A percentile compares a stretch with the other conserved stretches of the same genome.
Evolutionary conservation across 2,113 vertebrate genomes (phyloP).

Genomic region (Aspiorhynchus laticeps): DNA sequence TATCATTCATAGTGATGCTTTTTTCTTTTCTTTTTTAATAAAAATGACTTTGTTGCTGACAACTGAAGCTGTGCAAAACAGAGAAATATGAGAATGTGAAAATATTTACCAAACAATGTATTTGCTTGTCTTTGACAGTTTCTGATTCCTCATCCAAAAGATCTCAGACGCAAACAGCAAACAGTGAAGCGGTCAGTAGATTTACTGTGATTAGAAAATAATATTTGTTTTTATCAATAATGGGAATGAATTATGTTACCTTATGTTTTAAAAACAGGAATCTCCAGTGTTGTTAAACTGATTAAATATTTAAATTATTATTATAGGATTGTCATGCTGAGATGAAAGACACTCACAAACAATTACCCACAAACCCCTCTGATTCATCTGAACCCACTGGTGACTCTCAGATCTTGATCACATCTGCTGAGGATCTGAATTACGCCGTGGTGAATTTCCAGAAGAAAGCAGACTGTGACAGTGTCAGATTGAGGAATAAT

Average conservation of each 20-base stretch:
- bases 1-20: neutral
- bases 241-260: neutral
- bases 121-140: neutral
- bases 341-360: neutral
- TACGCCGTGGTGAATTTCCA: neutral
- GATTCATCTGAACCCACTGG: neutral
- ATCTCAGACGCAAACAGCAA: neutral
- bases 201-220: neutral
- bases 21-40: neutral
- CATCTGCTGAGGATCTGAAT: conserved; percentile 3
- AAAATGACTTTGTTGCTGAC: neutral
- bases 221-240: neutral
- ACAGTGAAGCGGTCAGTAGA: neutral
- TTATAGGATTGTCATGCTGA: neutral
- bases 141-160: neutral
- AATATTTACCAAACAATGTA: neutral
- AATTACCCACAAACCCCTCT: neutral
- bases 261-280: neutral
- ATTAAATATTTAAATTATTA: neutral
- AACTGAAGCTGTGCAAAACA: neutral
- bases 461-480: neutral
- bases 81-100: neutral
- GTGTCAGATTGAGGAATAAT: neutral
- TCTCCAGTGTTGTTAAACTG: neutral
- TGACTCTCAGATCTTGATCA: neutral